phyloP scores from a whole-genome alignment of 1,140 invertebrate genomes.

The Cecropterus lyciades region DNA sequence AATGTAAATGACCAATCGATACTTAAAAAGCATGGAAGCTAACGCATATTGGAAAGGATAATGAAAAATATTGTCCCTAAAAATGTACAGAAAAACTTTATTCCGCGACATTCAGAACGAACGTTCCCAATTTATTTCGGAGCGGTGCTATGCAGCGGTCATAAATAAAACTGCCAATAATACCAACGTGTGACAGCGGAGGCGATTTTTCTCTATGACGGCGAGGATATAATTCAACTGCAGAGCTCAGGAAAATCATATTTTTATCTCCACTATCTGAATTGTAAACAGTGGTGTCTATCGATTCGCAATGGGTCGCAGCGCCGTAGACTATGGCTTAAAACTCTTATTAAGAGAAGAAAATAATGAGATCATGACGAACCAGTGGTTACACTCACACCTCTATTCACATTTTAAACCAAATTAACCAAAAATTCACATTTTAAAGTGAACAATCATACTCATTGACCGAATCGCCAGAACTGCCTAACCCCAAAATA shows the following conservation, averaged over 20 bases:
- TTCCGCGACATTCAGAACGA: constrained; percentile 4
- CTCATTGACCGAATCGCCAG: too few relatives aligned
- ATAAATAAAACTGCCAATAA: constrained; percentile 28
- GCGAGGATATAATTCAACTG: constrained; percentile 21
- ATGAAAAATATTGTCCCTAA: background rate
- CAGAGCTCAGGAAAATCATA: constrained; percentile 1
- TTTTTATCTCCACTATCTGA: constrained; percentile 1
- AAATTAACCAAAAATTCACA: too few relatives aligned
- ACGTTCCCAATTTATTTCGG: constrained; percentile 4
- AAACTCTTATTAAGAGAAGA: too few relatives aligned
- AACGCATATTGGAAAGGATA: background rate
- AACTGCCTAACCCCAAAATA: too few relatives aligned
- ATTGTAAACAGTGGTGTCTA: background rate
- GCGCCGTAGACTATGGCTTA: too few relatives aligned
- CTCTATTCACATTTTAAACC: too few relatives aligned
- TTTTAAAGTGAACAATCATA: too few relatives aligned
- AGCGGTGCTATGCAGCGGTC: constrained; percentile 21
- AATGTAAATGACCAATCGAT: too few relatives aligned
- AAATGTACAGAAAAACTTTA: background rate
- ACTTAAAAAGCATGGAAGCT: too few relatives aligned
- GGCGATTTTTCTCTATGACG: constrained; percentile 20
- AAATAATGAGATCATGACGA: too few relatives aligned
- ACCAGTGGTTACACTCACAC: too few relatives aligned
- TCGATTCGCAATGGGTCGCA: too few relatives aligned
- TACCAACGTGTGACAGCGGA: constrained; percentile 10